A percentile compares a stretch with the other conserved stretches of the same genome.
Conservation (phyloP, 2,888 invertebrate species). For the Lepidochrysops patricia region DNA sequence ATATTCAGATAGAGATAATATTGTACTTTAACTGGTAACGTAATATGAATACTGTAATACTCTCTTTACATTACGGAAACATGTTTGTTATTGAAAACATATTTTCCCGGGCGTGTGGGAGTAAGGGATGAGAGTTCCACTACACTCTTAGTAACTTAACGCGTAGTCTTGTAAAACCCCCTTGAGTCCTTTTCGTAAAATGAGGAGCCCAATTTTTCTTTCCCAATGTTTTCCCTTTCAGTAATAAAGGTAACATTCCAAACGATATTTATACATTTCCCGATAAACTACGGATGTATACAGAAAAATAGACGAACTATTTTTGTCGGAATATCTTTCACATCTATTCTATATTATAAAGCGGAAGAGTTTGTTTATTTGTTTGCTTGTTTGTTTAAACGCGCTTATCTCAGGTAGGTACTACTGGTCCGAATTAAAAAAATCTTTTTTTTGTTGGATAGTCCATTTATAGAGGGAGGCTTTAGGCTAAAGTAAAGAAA, state of each 20-base stretch:
- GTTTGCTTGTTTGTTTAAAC: too few species aligned
- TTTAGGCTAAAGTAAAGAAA: too few species aligned
- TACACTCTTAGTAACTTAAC: slow-evolving; percentile 3
- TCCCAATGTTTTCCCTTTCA: background rate
- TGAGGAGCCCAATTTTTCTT: background rate
- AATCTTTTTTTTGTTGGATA: too few species aligned
- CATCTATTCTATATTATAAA: background rate
- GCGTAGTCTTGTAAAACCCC: background rate
- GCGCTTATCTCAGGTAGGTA: too few species aligned
- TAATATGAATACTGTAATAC: background rate
- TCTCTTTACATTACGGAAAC: background rate
- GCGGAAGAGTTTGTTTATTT: too few species aligned
- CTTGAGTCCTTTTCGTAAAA: slow-evolving; percentile 2
- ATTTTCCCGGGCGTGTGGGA: background rate
- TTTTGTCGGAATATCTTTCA: background rate
- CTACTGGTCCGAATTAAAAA: too few species aligned
- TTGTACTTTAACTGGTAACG: too few species aligned
- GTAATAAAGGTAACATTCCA: background rate
- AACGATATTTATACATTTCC: background rate
- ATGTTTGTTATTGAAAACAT: background rate
- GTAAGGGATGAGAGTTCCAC: background rate
- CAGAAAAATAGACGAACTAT: background rate
- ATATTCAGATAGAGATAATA: too few species aligned
- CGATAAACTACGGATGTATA: background rate
- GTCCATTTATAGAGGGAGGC: too few species aligned